Conservation (phyloP, 2,797 vertebrate species). For the Liparis tanakae region DNA sequence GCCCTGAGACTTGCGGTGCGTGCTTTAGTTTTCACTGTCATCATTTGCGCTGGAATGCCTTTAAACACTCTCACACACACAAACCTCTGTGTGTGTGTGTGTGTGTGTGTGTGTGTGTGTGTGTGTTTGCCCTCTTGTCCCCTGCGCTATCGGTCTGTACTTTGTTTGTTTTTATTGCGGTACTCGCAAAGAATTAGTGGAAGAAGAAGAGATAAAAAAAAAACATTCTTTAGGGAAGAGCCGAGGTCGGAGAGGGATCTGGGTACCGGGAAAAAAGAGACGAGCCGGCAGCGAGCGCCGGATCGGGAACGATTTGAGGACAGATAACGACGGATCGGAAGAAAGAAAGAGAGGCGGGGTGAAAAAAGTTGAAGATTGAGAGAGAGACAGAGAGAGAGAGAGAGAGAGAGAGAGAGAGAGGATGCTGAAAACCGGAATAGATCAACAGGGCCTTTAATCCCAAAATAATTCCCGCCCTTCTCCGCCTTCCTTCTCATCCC, state of each 20-base stretch:
- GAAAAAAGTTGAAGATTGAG: conserved; percentile 60
- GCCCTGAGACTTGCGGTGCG: conserved; percentile 31
- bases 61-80: conserved; percentile 22
- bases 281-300: conserved; percentile 28
- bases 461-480: conserved; percentile 69
- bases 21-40: conserved; percentile 18
- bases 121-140: conserved; percentile 37
- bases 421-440: conserved; percentile 74
- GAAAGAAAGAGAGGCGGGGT: conserved; percentile 53
- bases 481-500: conserved; percentile 56
- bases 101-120: background rate
- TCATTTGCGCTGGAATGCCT: conserved; percentile 17
- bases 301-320: conserved; percentile 64
- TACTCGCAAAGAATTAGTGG: conserved; percentile 41
- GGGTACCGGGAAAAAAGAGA: conserved; percentile 30
- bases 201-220: conserved; percentile 30
- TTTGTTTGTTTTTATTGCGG: conserved; percentile 39
- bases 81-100: background rate
- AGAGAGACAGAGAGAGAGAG: no score
- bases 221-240: background rate
- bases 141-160: conserved; percentile 22
- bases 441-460: conserved; percentile 76
- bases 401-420: conserved; percentile 18
- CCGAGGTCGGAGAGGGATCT: conserved; percentile 39
- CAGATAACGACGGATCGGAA: conserved; percentile 51